Conservation (phyloP, 92 coral and sea anemone genomes). For the Scolanthus callimorphus region DNA sequence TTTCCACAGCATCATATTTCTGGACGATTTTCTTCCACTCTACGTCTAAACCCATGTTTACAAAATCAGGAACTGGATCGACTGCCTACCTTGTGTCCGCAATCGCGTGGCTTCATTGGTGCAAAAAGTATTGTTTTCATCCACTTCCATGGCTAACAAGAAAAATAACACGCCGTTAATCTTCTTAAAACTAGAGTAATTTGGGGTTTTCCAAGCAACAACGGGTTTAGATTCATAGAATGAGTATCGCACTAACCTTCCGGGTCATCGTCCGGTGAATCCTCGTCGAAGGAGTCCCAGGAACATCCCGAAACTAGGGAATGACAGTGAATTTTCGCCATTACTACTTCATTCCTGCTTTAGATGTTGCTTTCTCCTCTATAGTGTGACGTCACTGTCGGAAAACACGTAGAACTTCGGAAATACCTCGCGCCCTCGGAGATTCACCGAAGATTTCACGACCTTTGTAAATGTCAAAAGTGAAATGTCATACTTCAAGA, state of each 20-base stretch:
- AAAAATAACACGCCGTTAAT: conserved; percentile 80
- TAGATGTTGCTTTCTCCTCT: conserved; percentile 88
- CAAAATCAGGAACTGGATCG: not conserved
- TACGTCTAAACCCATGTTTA: not conserved
- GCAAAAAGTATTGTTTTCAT: conserved; percentile 93
- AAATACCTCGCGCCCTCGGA: not conserved
- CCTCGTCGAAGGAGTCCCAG: conserved; percentile 88
- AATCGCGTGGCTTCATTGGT: conserved; percentile 93
- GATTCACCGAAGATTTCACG: conserved; percentile 57
- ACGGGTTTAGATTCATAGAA: conserved; percentile 26
- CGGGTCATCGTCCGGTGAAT: conserved; percentile 70
- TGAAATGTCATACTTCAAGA: conserved; percentile 31
- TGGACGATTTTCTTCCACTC: not conserved
- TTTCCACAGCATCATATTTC: not conserved
- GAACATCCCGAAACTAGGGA: conserved; percentile 99
- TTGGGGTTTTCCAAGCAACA: conserved; percentile 7
- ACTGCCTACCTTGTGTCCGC: conserved; percentile 75
- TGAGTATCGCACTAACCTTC: conserved; percentile 71
- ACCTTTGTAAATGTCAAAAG: conserved; percentile 70
- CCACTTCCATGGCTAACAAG: conserved; percentile 93
- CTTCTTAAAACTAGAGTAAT: conserved; percentile 46
- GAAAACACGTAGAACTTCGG: conserved; percentile 14
- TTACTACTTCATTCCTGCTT: conserved; percentile 93
- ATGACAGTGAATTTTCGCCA: conserved; percentile 99
- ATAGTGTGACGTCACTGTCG: conserved; percentile 94